Evolutionary conservation across 2,113 vertebrate genomes (phyloP).

Genomic region (Mugil cephalus): DNA sequence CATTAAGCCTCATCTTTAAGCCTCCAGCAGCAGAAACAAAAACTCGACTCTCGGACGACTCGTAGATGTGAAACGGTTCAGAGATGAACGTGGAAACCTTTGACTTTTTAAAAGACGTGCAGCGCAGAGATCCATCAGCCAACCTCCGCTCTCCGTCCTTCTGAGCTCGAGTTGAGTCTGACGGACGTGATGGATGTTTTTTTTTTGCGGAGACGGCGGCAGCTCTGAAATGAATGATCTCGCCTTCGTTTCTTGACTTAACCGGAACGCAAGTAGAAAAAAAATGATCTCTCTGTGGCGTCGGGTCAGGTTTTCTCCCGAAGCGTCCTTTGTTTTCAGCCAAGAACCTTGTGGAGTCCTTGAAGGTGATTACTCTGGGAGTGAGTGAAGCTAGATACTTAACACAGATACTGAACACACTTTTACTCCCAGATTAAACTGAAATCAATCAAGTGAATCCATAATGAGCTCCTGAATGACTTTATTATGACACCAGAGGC

Average conservation of each 20-base stretch:
- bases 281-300: constrained; percentile 42
- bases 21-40: too few species aligned
- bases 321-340: constrained; percentile 12
- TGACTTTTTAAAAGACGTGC: background rate
- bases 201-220: constrained; percentile 5
- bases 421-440: too few species aligned
- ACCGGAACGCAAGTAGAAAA: constrained; percentile 39
- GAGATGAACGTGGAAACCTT: constrained; percentile 25
- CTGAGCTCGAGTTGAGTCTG: constrained; percentile 30
- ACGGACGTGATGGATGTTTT: constrained; percentile 53
- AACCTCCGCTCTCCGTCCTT: constrained; percentile 19
- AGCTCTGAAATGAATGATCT: constrained; percentile 39
- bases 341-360: constrained; percentile 23
- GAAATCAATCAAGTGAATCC: background rate
- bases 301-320: constrained; percentile 7
- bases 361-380: constrained; percentile 5
- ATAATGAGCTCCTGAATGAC: background rate
- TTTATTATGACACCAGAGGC: constrained; percentile 1
- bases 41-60: too few species aligned
- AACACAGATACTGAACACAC: too few species aligned
- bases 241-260: constrained; percentile 69
- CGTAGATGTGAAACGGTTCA: constrained; percentile 8
- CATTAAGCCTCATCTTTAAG: too few species aligned
- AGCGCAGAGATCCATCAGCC: constrained; percentile 23
- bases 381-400: too few species aligned